These are phyloP conservation scores for Tipula unca DNA, from an alignment of 2,888 invertebrate species.

Conservation along the genomic window DNA sequence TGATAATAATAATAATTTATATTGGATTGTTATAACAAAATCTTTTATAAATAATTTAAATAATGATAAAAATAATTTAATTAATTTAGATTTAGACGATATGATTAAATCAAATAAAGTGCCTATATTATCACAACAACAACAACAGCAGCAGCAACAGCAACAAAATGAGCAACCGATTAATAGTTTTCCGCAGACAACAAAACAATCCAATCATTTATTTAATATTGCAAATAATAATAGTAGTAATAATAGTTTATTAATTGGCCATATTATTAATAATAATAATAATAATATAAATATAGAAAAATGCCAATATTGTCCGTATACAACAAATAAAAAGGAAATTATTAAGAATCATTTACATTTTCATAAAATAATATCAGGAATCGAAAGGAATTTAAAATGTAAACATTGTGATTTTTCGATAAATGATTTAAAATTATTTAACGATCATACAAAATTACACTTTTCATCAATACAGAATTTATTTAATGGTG, in stretches of 20 bases:
- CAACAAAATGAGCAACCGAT: constrained; percentile 34
- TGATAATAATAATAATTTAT: constrained; percentile 10
- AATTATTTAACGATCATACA: constrained; percentile 68
- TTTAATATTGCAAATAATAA: constrained; percentile 30
- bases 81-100: constrained; percentile 26
- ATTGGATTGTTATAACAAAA: constrained; percentile 24
- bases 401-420: constrained; percentile 75
- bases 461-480: constrained; percentile 59
- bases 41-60: constrained; percentile 28
- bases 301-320: constrained; percentile 53
- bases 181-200: not conserved
- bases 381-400: constrained; percentile 49
- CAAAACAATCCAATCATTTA: constrained; percentile 8
- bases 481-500: constrained; percentile 16
- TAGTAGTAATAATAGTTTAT: not conserved
- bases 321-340: constrained; percentile 70
- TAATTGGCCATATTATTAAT: constrained; percentile 28
- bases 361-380: constrained; percentile 59
- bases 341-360: constrained; percentile 68
- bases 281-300: constrained; percentile 24
- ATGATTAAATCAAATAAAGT: constrained; percentile 27
- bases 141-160: not conserved
- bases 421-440: constrained; percentile 65
- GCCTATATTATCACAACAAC: not conserved
- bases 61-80: constrained; percentile 19